Evolutionary conservation across 2,888 invertebrate species (phyloP).

Genomic region (Chrysomela aeneicollis): DNA sequence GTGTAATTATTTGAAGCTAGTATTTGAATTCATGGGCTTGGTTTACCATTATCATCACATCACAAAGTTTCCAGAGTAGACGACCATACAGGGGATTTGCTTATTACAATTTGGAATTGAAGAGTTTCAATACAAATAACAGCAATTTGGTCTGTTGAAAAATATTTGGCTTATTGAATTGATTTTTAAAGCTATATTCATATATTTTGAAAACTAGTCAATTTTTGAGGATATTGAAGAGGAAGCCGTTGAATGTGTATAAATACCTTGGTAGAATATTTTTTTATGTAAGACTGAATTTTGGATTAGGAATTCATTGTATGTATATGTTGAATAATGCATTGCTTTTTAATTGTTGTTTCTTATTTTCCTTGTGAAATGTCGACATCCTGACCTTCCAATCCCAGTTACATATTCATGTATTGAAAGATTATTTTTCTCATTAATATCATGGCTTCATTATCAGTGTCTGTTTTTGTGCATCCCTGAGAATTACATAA

Average conservation of each 20-base stretch:
- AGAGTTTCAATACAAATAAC: too few relatives aligned
- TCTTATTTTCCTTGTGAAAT: neutral
- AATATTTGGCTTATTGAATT: neutral
- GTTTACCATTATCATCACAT: neutral
- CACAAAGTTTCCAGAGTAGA: neutral
- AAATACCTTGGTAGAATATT: conserved; percentile 1
- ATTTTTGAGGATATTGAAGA: neutral
- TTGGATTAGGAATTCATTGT: neutral
- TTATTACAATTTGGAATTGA: neutral
- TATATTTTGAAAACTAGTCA: neutral
- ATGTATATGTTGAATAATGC: conserved; percentile 4
- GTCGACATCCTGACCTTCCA: too few relatives aligned
- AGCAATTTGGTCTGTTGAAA: too few relatives aligned
- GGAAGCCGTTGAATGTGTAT: neutral
- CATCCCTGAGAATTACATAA: too few relatives aligned
- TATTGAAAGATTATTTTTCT: too few relatives aligned
- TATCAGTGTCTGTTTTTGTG: too few relatives aligned
- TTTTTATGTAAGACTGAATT: conserved; percentile 4
- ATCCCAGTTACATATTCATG: too few relatives aligned
- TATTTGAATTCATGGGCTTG: neutral
- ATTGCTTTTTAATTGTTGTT: neutral
- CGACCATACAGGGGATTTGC: neutral
- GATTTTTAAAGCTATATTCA: neutral
- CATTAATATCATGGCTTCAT: too few relatives aligned
- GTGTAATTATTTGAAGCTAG: neutral